Base-by-base conservation (phyloP, 2,888 invertebrate genomes). In the Aphidius colemani region DNA sequence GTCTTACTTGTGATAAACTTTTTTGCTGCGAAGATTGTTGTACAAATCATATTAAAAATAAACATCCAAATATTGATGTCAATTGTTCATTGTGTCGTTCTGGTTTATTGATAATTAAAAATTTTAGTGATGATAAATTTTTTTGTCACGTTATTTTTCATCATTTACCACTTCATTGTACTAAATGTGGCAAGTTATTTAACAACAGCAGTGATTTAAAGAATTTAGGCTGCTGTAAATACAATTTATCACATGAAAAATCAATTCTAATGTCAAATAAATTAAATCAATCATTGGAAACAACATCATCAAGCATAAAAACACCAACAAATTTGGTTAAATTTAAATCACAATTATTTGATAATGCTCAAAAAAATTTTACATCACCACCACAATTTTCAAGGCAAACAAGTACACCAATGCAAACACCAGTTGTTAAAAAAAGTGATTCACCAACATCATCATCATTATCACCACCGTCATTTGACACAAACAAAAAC, bases 331-430 rank as follows among this genome's bases (percentile, higher is more conserved):
- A 61, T 45, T 18, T 58, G 48, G 39, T 30, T 30, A 30, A 30
- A 30, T 30, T 30, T 30, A 30, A 30, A 30, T 30, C 30, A 30
- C 30, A 30, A 30, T 30, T 30, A 30, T 30, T 30, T 30, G 30
- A 3, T 5, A 30, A 30, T 30, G 2, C 3, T 5, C 30, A 30
- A 30, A 63, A 44, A 2, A 66, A 61, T 11, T 59, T 74, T 43
- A 71, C 67, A 0, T 74, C 77, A 8, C 74, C 76, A 0, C 75
- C 75, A 5, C 76, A 74, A 59, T 69, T 79, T 6, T 67, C 71
- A n/a, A 69, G 79, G 43, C 72, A 72, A 39, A 79, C 79, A 7
- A 79, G 79, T 56, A 79, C 79, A 0, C 79, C 79, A 1, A 74
- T 79, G 73, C 74, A 74, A 30, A 30, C 30, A 3, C 30, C 30